Percentiles rank a stretch among this genome's conserved stretches.
These are phyloP conservation scores for Onchidella celtica DNA, from an alignment of 2,888 invertebrate species.

Conservation along the genomic window DNA sequence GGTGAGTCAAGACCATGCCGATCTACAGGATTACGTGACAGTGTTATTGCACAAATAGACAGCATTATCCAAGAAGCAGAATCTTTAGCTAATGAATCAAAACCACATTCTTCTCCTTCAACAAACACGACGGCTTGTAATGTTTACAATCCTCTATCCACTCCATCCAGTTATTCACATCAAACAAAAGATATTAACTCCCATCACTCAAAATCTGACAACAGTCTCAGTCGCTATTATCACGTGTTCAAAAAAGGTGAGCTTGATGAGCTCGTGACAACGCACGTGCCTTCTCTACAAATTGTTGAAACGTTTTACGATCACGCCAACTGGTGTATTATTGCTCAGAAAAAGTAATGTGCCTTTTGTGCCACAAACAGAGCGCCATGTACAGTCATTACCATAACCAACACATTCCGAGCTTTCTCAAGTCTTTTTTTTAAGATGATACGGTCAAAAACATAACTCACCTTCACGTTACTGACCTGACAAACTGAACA, in stretches of 20 bases:
- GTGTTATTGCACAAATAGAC: not conserved
- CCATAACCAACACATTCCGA: too few species aligned
- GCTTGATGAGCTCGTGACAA: conserved; percentile 82
- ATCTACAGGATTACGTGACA: not conserved
- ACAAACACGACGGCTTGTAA: too few species aligned
- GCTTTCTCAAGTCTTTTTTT: too few species aligned
- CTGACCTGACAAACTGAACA: too few species aligned
- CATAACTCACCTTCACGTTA: too few species aligned
- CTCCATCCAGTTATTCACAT: too few species aligned
- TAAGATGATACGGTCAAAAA: too few species aligned
- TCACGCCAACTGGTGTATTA: conserved; percentile 97
- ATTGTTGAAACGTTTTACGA: conserved; percentile 91
- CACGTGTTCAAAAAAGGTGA: conserved; percentile 94
- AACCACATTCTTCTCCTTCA: too few species aligned
- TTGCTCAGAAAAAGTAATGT: conserved; percentile 84
- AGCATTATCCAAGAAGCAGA: not conserved
- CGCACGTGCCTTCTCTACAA: conserved; percentile 76
- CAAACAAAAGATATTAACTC: too few species aligned
- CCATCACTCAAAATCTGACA: conserved; percentile 15
- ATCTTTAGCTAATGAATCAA: not conserved
- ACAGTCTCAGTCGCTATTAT: conserved; percentile 87
- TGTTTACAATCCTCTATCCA: too few species aligned
- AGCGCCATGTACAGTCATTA: too few species aligned
- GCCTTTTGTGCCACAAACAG: conserved; percentile 12
- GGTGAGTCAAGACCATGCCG: too few species aligned